These are phyloP conservation scores for Scylla paramamosain DNA, from an alignment of 1,140 invertebrate species.

Conservation along the genomic window DNA sequence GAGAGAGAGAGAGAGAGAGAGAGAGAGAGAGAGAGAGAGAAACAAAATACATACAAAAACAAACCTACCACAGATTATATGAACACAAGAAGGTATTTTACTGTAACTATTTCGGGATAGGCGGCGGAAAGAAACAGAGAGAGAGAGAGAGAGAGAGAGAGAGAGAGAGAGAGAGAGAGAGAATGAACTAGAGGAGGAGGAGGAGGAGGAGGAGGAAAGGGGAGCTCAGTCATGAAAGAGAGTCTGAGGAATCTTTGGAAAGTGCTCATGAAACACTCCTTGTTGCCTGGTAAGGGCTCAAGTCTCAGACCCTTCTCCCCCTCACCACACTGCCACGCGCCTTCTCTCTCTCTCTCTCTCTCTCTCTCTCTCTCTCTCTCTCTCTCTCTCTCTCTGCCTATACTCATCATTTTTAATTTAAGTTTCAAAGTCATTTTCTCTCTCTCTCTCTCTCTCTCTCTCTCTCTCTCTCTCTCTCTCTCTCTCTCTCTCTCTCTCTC, in stretches of 20 bases:
- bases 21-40: neutral
- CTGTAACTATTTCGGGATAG: neutral
- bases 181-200: neutral
- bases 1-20: neutral
- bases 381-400: neutral
- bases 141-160: neutral
- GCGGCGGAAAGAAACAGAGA: neutral
- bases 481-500: neutral
- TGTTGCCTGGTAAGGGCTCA: too few species aligned
- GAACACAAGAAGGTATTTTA: too few species aligned
- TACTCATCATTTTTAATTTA: too few species aligned
- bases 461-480: conserved; percentile 13
- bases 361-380: conserved; percentile 54
- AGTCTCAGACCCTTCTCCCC: too few species aligned
- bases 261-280: too few species aligned
- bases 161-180: neutral
- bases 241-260: neutral
- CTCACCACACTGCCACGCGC: neutral
- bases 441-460: too few species aligned
- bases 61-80: too few species aligned
- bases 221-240: neutral
- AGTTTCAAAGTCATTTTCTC: too few species aligned
- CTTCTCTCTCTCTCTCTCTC: neutral
- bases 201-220: neutral
- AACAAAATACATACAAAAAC: too few species aligned